Conservation (phyloP, 2,113 vertebrate genomes). For the Pardalotus punctatus region DNA sequence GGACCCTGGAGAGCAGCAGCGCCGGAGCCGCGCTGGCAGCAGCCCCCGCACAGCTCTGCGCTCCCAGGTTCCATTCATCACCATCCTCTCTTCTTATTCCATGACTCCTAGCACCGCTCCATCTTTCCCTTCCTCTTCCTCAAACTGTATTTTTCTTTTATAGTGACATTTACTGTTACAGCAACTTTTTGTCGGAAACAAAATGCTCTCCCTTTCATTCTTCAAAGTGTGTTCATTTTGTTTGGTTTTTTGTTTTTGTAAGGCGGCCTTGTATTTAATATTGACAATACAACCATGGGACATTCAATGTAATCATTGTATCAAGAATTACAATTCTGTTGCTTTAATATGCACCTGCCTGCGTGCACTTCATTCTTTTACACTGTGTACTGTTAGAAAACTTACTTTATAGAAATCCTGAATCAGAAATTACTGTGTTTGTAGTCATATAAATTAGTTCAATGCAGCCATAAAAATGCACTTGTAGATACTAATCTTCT, state of each 20-base stretch:
- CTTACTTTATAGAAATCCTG: not conserved
- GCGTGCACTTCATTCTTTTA: not conserved
- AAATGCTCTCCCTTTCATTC: not conserved
- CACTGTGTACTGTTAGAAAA: not conserved
- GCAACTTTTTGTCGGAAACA: not conserved
- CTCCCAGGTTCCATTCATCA: rapidly evolving
- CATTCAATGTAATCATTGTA: not conserved
- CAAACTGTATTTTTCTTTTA: not conserved
- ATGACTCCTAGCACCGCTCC: rapidly evolving
- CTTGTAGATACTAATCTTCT: not conserved
- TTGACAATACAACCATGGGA: not conserved
- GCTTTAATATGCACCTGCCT: not conserved
- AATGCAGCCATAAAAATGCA: not conserved
- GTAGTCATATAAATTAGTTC: not conserved
- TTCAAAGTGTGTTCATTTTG: not conserved
- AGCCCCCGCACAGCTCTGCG: rapidly evolving
- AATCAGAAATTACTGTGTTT: not conserved
- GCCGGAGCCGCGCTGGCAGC: not conserved
- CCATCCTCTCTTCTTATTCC: rapidly evolving
- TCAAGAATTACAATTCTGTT: not conserved
- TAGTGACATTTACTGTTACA: not conserved
- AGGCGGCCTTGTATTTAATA: not conserved
- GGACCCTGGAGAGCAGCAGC: conserved; percentile 53
- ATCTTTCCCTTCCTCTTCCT: not conserved
- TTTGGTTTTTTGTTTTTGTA: not conserved